A percentile compares a stretch with the other conserved stretches of the same genome.
Conservation (phyloP, 2,888 invertebrate species). For the Leptinotarsa juncta region DNA sequence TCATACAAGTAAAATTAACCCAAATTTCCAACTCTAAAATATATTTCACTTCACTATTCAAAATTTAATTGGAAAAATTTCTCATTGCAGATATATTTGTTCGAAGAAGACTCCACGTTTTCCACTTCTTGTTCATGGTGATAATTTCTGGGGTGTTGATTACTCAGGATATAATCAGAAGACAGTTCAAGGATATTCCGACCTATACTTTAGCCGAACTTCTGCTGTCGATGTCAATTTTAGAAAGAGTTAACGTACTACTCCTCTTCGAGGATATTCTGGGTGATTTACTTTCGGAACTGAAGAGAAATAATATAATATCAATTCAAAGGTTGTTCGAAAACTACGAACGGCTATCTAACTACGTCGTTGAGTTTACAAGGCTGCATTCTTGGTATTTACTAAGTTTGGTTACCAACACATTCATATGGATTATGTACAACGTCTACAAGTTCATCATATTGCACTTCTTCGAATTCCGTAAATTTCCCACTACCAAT, state of each 20-base stretch:
- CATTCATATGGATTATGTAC: constrained; percentile 43
- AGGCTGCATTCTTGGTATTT: constrained; percentile 35
- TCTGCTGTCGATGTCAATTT: constrained; percentile 32
- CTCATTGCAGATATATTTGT: constrained; percentile 23
- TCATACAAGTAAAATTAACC: too few relatives aligned
- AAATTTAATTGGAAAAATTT: not conserved
- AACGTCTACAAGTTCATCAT: constrained; percentile 42
- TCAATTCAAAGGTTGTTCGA: not conserved
- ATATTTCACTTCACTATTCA: too few relatives aligned
- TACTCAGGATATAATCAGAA: constrained; percentile 29
- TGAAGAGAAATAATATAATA: constrained; percentile 10
- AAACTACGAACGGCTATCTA: constrained; percentile 18
- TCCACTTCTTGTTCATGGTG: constrained; percentile 21
- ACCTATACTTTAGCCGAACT: constrained; percentile 38
- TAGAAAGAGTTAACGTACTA: constrained; percentile 34
- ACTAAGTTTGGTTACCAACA: constrained; percentile 31
- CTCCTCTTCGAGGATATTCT: constrained; percentile 19
- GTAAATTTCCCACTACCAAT: constrained; percentile 38
- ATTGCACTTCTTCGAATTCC: constrained; percentile 31
- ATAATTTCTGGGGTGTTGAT: constrained; percentile 24
- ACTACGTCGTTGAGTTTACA: constrained; percentile 24
- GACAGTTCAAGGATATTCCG: constrained; percentile 27
- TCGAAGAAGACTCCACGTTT: constrained; percentile 20
- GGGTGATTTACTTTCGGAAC: constrained; percentile 23
- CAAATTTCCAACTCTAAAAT: too few relatives aligned